Base-by-base conservation (phyloP, 2,113 vertebrate genomes). In the Mirza zaza region DNA sequence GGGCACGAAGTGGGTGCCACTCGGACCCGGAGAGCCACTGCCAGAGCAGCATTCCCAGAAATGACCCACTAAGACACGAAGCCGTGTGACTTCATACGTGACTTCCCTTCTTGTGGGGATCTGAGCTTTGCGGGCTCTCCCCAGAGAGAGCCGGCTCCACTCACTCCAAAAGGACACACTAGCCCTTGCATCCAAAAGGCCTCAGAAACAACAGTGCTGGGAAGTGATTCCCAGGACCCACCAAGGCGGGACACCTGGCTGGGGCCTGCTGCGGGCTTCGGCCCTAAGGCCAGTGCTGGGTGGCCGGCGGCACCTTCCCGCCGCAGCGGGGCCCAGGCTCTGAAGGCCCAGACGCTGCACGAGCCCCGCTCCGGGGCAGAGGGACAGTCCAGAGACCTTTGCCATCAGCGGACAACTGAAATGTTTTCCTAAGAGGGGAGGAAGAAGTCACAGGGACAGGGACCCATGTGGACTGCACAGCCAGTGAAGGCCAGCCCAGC, bases 41-140 rank as follows among this genome's bases (percentile, higher is more conserved):
- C 65, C n/a, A 90, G 61, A 68, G 93, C 89, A 86, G 25, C 23
- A 1, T 91, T 95, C 93, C 91, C 94, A 95, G 97, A 97, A 95
- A 91, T 77, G 90, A 86, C 57, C 90, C 10, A 21, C 50, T 92
- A 0, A 36, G 39, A 89, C 87, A 52, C 25, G 20, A 84, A 96
- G 83, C 36, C 2, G 2, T 12, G 42, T 84, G 68, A 81, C 59
- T 63, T 92, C 50, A 12, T 36, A 5, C 0, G 0, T 9, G 42
- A 34, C 45, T 80, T 39, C 67, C 48, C 25, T 50, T 55, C 65
- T 76, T 82, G 59, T 48, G 85, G 93, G 48, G 80, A 42, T 34
- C 52, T 17, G 57, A 55, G 61, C 8, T 34, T 85, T 59, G 55
- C 59, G 82, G 71, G 45, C 75, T 80, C 71, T 75, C 50, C 14